These are phyloP conservation scores for Crotalus horridus DNA, from an alignment of 2,113 vertebrate species.

Conservation along the genomic window DNA sequence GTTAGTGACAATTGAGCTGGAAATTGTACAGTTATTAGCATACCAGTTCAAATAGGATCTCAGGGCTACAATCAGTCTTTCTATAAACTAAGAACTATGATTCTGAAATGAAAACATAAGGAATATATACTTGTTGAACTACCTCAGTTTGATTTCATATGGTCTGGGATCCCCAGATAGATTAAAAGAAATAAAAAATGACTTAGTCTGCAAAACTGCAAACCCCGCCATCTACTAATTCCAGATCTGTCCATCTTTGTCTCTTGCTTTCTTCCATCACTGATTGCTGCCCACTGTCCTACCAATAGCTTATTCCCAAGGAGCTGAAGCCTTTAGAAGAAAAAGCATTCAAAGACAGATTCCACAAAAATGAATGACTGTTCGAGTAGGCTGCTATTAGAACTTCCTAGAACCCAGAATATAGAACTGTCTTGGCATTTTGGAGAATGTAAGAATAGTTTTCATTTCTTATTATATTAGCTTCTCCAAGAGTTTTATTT, in stretches of 20 bases:
- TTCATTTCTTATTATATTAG: not conserved
- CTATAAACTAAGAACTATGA: not conserved
- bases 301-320: not conserved
- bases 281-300: not conserved
- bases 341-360: not conserved
- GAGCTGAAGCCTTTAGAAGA: not conserved
- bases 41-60: not conserved
- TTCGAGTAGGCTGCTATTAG: not conserved
- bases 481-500: constrained; percentile 17
- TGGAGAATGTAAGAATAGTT: constrained; percentile 17
- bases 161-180: not conserved
- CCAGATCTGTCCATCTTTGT: not conserved
- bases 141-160: not conserved
- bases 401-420: not conserved
- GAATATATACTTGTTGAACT: not conserved
- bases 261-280: not conserved
- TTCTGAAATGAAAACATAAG: not conserved
- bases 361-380: not conserved
- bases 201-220: not conserved
- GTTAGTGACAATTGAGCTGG: not conserved
- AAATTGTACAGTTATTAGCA: not conserved
- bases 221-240: not conserved
- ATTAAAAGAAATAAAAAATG: not conserved
- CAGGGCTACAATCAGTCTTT: not conserved
- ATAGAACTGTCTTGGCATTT: constrained; percentile 21